Percentiles rank a stretch among this genome's conserved stretches.
Conservation (phyloP, 1,140 invertebrate species). For the Daktulosphaira vitifoliae region DNA sequence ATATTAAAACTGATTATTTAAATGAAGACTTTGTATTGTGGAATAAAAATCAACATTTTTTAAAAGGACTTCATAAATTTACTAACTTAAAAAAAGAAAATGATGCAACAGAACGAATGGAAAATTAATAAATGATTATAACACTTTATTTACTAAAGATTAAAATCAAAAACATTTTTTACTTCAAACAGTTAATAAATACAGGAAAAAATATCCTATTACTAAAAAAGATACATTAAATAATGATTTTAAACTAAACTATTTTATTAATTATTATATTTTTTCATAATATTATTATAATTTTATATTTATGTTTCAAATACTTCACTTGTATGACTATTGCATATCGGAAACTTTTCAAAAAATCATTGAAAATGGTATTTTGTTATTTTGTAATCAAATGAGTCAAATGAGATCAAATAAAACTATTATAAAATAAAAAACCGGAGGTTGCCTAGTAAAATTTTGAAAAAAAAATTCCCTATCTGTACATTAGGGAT, state of each 20-base stretch:
- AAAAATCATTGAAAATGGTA: no score
- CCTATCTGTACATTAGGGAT: no score
- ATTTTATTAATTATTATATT: neutral
- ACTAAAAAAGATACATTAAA: neutral
- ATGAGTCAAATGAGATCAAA: no score
- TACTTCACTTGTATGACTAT: no score
- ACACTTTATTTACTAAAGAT: neutral
- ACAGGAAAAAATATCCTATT: neutral
- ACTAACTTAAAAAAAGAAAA: neutral
- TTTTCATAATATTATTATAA: neutral
- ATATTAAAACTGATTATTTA: neutral
- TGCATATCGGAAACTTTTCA: no score
- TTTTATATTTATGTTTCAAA: neutral
- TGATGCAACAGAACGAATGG: neutral
- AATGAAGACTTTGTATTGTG: neutral
- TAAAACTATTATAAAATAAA: no score
- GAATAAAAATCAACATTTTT: no score
- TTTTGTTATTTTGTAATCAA: no score
- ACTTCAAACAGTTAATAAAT: neutral
- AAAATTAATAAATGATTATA: neutral
- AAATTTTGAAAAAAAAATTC: no score
- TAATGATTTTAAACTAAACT: neutral
- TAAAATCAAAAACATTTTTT: neutral
- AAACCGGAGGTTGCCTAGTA: no score
- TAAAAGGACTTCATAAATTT: no score